Evolutionary conservation across 2,888 invertebrate species (phyloP), one percentile per base, ranked within the genome.

Genomic region (Orthonevra nobilis): DNA sequence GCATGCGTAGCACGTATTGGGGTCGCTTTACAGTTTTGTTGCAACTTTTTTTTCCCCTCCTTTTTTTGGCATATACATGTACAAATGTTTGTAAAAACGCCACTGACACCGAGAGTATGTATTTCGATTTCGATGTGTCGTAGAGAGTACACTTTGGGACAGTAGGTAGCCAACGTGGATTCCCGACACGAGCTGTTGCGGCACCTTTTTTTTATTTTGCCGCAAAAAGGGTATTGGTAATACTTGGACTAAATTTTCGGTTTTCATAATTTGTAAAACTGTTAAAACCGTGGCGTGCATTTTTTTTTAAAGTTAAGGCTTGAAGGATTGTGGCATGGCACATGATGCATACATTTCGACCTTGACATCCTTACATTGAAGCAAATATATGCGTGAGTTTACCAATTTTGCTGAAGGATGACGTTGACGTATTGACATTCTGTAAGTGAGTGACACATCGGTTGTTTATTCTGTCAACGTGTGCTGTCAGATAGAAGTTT

Each of bases 1-100:
- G 52, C 48, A 73, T 68, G 79, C 56, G 20, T 50, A 61, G 46
- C 79, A 79, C 79, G 79, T 79, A 79, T 73, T 73, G 79, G 48
- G 79, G 73, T 61, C 73, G 56, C 30, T 73, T 42, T 60, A 68
- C 73, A 52, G 60, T 52, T 73, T 79, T 66, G 73, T 61, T 61
- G 73, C 68, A 61, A 68, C 42, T 70, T 36, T 40, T 7, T 46
- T 64, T 38, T 38, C 17, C 38, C 32, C 32, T 50, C 2, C 5
- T 44, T 46, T 48, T 46, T 72, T 79, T 79, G 66, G 61, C 66
- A 66, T 56, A 42, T 14, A 19, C 15, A 52, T 6, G 10, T 1
- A 10, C 10, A 32, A 32, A 32, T 4, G n/a, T n/a, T n/a, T n/a
- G n/a, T n/a, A 23, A 23, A 23, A 23, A 23, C 23, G 3, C 23